Base-by-base conservation (phyloP, 1,140 invertebrate species). In the Batillaria attramentaria region DNA sequence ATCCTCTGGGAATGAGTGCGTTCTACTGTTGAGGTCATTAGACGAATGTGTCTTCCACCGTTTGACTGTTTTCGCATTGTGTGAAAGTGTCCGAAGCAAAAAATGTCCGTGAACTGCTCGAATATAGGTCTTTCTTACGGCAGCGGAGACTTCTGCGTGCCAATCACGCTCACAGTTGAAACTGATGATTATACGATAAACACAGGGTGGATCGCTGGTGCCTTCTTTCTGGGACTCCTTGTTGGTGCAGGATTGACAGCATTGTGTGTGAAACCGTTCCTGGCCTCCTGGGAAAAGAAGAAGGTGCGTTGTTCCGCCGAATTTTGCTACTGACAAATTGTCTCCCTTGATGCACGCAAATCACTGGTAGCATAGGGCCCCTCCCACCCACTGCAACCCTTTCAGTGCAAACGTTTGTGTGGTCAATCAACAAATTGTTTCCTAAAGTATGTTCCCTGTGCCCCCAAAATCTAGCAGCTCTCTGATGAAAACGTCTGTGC, bases 221-320 rank as follows among this genome's bases (percentile, higher is more conserved):
- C 84, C n/a, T 87, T 87, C 62, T 78, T 84, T 76, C 73, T 87
- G 20, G 86, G 86, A 35, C 72, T 87, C 13, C 20, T 84, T 31
- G 31, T 85, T 28, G 86, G 86, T 46, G 79, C 75, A 20, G 50
- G 72, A n/a, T 42, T 84, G 8, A 74, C 81, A 41, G 79, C 76
- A 16, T 68, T 85, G 28, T 80, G 81, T 54, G 83, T 81, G 6
- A 81, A 76, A 72, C 81, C 81, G 28, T 85, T 80, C 76, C 66
- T 87, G 16, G 75, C 76, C 74, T 78, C 82, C 72, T 79, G 79
- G 77, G 80, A 81, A 50, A 87, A 87, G 70, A 87, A 87, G 80
- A 83, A 82, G 79, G 85, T 86, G 80, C 39, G 72, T 37, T 41
- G 10, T 31, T 57, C n/a, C n/a, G n/a, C n/a, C n/a, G n/a, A n/a